Conservation (phyloP, 2,797 vertebrate species). For the Sebastes minor region DNA sequence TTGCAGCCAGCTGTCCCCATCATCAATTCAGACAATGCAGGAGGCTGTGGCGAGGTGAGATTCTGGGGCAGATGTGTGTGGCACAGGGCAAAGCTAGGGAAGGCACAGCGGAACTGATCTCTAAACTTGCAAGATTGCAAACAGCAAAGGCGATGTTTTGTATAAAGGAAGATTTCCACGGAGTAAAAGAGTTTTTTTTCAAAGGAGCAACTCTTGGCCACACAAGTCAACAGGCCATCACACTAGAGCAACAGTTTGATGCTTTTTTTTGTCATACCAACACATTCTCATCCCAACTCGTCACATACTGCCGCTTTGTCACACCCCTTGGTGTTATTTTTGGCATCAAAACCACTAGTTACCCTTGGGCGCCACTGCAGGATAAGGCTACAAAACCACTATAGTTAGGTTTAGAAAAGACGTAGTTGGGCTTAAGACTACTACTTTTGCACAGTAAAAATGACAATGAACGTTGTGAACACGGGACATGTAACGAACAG, state of each 20-base stretch:
- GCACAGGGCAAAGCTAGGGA: neutral
- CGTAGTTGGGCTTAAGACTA: too few species aligned
- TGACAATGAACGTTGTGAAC: too few species aligned
- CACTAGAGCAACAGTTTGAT: neutral
- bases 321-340: too few species aligned
- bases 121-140: neutral
- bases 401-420: too few species aligned
- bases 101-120: neutral
- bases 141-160: neutral
- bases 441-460: too few species aligned
- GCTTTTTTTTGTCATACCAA: neutral
- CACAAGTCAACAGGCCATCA: neutral
- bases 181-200: neutral
- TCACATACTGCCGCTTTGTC: too few species aligned
- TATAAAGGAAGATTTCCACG: neutral
- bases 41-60: constrained; percentile 42
- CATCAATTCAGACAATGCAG: constrained; percentile 66
- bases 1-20: constrained; percentile 67
- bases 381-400: too few species aligned
- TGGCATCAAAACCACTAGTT: too few species aligned
- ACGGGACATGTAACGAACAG: rapidly evolving
- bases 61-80: constrained; percentile 34
- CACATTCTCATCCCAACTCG: too few species aligned
- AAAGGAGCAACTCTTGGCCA: too few species aligned
- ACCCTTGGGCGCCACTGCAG: too few species aligned